phyloP scores from a whole-genome alignment of 2,797 vertebrate genomes.

The Pseudopleuronectes americanus region DNA sequence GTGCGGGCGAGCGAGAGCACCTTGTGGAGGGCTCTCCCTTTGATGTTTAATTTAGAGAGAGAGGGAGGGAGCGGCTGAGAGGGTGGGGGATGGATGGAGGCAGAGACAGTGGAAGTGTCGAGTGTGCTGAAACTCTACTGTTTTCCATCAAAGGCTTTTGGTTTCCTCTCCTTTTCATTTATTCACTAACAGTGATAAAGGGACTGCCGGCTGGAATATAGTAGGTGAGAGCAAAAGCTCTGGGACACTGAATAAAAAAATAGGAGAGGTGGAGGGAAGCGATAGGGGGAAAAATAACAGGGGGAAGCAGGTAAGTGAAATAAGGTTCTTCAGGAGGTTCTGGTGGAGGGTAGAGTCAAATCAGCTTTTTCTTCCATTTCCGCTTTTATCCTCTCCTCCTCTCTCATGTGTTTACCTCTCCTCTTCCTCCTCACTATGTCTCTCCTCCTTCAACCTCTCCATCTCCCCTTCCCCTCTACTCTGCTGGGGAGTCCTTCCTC shows the following conservation, averaged over 20 bases:
- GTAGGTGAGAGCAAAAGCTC: slow-evolving; percentile 11
- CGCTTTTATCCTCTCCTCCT: slow-evolving; percentile 22
- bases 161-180: slow-evolving; percentile 62
- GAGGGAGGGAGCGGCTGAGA: slow-evolving; percentile 8
- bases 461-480: slow-evolving; percentile 50
- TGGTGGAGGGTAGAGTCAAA: slow-evolving; percentile 34
- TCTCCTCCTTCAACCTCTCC: neutral
- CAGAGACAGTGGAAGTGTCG: slow-evolving; percentile 45
- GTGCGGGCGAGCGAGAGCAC: slow-evolving; percentile 57
- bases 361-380: slow-evolving; percentile 42
- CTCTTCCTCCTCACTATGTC: slow-evolving; percentile 5
- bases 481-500: slow-evolving; percentile 62
- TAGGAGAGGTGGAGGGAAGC: neutral
- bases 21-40: slow-evolving; percentile 66
- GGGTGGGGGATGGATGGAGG: slow-evolving; percentile 24
- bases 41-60: slow-evolving; percentile 76
- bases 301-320: slow-evolving; percentile 6
- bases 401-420: neutral
- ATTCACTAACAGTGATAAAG: slow-evolving; percentile 59
- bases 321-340: slow-evolving; percentile 24
- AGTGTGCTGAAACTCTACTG: slow-evolving; percentile 65
- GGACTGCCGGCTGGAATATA: slow-evolving; percentile 13
- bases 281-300: neutral
- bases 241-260: slow-evolving; percentile 1
- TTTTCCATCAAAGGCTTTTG: slow-evolving; percentile 70